Percentiles rank a stretch among this genome's conserved stretches.
phyloP scores from a whole-genome alignment of 2,888 invertebrate species.

The Itoplectis maculator region DNA sequence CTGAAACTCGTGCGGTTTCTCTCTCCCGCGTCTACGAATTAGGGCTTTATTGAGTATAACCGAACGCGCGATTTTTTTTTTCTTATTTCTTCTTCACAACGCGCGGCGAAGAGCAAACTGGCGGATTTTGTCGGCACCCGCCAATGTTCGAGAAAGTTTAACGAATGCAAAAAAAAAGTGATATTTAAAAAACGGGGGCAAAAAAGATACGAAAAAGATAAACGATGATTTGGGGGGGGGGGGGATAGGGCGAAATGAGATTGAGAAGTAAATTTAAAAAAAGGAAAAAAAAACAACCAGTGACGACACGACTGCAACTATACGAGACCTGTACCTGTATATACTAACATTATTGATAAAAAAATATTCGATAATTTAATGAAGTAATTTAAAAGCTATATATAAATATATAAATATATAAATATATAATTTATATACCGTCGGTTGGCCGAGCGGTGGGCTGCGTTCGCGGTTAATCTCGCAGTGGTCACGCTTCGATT shows the following conservation, averaged over 20 bases:
- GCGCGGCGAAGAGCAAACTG: conserved; percentile 71
- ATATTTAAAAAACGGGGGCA: conserved; percentile 17
- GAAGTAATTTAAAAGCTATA: conserved; percentile 67
- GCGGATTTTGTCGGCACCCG: conserved; percentile 84
- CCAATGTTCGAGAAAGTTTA: conserved; percentile 72
- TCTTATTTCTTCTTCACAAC: conserved; percentile 34
- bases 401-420: conserved; percentile 52
- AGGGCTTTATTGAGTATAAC: conserved; percentile 54
- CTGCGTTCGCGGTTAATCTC: conserved; percentile 77
- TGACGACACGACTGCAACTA: conserved; percentile 85
- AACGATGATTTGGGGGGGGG: no score
- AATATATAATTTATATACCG: conserved; percentile 65
- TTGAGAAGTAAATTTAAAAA: conserved; percentile 44
- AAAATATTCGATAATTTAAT: conserved; percentile 78
- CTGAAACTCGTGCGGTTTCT: conserved; percentile 61
- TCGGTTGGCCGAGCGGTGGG: conserved; percentile 76
- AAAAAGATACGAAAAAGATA: conserved; percentile 8
- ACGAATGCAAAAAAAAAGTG: conserved; percentile 14
- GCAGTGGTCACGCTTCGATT: conserved; percentile 64
- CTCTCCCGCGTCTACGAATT: conserved; percentile 63
- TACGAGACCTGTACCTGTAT: conserved; percentile 85
- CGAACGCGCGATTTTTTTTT: conserved; percentile 38
- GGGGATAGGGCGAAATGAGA: conserved; percentile 12
- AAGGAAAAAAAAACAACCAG: conserved; percentile 75
- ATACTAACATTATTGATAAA: conserved; percentile 81